These are phyloP conservation scores for Macquaria ambigua DNA, from an alignment of 2,113 vertebrate genomes.

Conservation along the genomic window DNA sequence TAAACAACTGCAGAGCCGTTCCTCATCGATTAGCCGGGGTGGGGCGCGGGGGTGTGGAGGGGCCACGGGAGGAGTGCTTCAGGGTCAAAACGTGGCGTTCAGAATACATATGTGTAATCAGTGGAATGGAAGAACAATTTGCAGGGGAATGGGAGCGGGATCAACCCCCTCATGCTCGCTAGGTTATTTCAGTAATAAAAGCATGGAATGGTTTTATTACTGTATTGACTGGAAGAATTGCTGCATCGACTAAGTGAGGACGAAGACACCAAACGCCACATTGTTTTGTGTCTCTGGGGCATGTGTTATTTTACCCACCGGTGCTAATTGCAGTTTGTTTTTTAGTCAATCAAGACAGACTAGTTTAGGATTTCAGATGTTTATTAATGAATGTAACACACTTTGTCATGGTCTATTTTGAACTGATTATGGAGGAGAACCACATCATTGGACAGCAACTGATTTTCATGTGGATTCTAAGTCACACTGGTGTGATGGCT, in stretches of 20 bases:
- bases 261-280: conserved; percentile 7
- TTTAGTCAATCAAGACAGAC: background rate
- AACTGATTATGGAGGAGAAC: background rate
- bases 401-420: background rate
- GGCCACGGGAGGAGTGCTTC: background rate
- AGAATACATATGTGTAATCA: conserved; percentile 63
- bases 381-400: background rate
- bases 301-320: background rate
- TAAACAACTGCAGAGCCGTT: conserved; percentile 62
- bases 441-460: background rate
- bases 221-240: conserved; percentile 54
- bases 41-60: background rate
- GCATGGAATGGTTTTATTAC: conserved; percentile 56
- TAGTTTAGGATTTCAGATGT: background rate
- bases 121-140: conserved; percentile 54
- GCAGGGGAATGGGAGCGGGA: conserved; percentile 16
- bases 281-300: background rate
- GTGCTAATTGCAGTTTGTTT: conserved; percentile 12
- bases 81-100: conserved; percentile 41
- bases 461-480: background rate
- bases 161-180: conserved; percentile 17
- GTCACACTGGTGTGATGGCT: background rate
- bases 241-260: conserved; percentile 31
- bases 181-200: conserved; percentile 55
- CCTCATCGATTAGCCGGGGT: conserved; percentile 56